Base-by-base conservation (phyloP, 2,888 invertebrate genomes). In the Hedychridium roseum region DNA sequence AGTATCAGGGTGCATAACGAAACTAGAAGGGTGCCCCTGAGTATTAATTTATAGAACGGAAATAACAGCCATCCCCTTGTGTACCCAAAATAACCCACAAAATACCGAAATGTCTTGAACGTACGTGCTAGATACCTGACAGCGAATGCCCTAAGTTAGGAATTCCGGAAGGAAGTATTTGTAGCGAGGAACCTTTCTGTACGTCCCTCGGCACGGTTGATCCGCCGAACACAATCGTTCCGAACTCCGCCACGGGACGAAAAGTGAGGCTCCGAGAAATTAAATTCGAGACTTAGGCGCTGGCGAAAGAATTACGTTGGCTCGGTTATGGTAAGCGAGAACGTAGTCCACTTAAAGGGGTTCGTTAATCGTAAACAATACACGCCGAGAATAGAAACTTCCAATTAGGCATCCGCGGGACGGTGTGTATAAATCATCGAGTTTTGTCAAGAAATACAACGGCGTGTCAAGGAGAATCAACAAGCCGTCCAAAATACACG, bases 11-110 rank as follows among this genome's bases (percentile, higher is more conserved):
- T 32, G 30, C 41, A 27, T 37, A 54, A 49, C 46, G 37, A 41
- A 49, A 34, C 36, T 18, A 34, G 47, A 48, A 54, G 56, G 49
- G 47, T 53, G 56, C 34, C 32, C 36, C 37, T 46, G 17, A 48
- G 63, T 66, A 68, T 61, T 67, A 71, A 68, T 65, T 66, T 64
- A 63, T 61, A 59, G 64, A 64, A 65, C 69, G 64, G 66, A 72
- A 72, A 72, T 68, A 72, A 69, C 72, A 63, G 66, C 54, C 51
- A 44, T 50, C 54, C 55, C 57, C 50, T 42, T 21, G 42, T 57
- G 53, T 54, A 57, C 64, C 61, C 50, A 56, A 71, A 72, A 72
- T 72, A 72, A 70, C 67, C 57, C 51, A 50, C 50, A 54, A 50
- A 64, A 57, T 57, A 56, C 42, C 40, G 52, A 47, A 65, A 61